Evolutionary conservation across 1,140 invertebrate species (phyloP), one percentile per base, ranked within the genome.

Genomic region (Chrysomallon squamiferum): DNA sequence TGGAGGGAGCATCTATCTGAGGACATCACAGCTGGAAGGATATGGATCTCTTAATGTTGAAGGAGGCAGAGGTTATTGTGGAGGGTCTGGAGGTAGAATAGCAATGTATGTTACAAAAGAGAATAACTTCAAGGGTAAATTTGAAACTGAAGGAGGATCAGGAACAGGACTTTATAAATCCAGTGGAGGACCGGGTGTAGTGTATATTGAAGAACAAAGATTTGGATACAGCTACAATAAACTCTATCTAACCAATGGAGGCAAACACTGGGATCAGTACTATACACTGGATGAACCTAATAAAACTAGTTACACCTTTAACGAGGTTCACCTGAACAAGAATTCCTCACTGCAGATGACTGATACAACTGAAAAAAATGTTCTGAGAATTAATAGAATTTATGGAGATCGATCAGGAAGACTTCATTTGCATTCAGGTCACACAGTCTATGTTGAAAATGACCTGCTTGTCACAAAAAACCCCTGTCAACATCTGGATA

Each of bases 41-140:
- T 71, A 80, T 68, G 78, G 78, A 35, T 43, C 68, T 11, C 35
- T 80, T 29, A 58, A 59, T 29, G 69, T 66, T 18, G 56, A 29
- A 18, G 78, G 78, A 11, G 78, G 78, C 11, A 20, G 59, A 32
- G 74, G 78, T 38, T 65, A 29, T 11, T 52, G 43, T 47, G 78
- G 78, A 20, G 78, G 78, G 0, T 66, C 78, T 43, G 78, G 78
- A 32, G 78, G 78, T 6, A 66, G 78, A 27, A 73, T 80, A 22
- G 71, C 74, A 7, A 32, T 73, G 13, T 62, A 74, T 35, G 67
- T 74, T 13, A 64, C 71, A 5, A 66, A 62, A 18, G 56, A 74
- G 38, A 74, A 73, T 38, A 64, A 73, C 47, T 80, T 69, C 59
- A 52, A 66, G 43, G 78, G 78, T 1, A 62, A 54, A 38, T 75